A percentile compares a stretch with the other conserved stretches of the same genome.
Evolutionary conservation across 1,140 invertebrate species (phyloP).

Genomic region (Atta cephalotes): DNA sequence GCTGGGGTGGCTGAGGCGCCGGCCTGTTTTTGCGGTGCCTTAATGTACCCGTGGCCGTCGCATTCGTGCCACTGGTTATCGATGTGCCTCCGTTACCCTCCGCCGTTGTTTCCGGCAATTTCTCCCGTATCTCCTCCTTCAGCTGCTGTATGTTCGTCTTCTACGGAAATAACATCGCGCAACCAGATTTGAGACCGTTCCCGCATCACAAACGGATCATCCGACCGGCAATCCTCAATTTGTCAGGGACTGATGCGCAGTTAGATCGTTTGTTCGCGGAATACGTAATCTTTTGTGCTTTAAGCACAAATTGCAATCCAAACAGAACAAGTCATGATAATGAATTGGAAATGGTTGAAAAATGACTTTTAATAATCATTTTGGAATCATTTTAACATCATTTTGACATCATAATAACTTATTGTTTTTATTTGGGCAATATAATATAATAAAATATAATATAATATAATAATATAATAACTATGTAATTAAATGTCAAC

Average conservation of each 20-base stretch:
- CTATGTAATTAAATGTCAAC: too few relatives aligned
- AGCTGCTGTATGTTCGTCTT: constrained; percentile 90
- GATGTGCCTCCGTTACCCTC: constrained; percentile 78
- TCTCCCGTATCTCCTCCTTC: constrained; percentile 90
- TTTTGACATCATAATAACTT: too few relatives aligned
- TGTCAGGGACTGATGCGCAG: not conserved
- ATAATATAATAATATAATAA: not conserved
- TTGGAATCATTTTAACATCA: too few relatives aligned
- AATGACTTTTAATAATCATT: too few relatives aligned
- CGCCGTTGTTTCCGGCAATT: constrained; percentile 82
- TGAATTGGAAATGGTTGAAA: too few relatives aligned
- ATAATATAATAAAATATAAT: not conserved
- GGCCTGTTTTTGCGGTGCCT: constrained; percentile 89
- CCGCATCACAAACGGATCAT: not conserved
- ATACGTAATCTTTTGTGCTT: constrained; percentile 13
- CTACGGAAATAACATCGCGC: constrained; percentile 81
- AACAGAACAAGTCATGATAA: too few relatives aligned
- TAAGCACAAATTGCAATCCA: not conserved
- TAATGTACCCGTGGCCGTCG: constrained; percentile 85
- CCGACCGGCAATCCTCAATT: constrained; percentile 12
- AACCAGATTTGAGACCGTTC: constrained; percentile 12
- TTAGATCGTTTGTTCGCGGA: not conserved
- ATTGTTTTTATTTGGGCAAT: not conserved
- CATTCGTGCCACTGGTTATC: constrained; percentile 76
- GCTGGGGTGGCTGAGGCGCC: constrained; percentile 88